A percentile compares a stretch with the other conserved stretches of the same genome.
phyloP scores from a whole-genome alignment of 2,797 vertebrate species.

The Fistularia tabacaria region DNA sequence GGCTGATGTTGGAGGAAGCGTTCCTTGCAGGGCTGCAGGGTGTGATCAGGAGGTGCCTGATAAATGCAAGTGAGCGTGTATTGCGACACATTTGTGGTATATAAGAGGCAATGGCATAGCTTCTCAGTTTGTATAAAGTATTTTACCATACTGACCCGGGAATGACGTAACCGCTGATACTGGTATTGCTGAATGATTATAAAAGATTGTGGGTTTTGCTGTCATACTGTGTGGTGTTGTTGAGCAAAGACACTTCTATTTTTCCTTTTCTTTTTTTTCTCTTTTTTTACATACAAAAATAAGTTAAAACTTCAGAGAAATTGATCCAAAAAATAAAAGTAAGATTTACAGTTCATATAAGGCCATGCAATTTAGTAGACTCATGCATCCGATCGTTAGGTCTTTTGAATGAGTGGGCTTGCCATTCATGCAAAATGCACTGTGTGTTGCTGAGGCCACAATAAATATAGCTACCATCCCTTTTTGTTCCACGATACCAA shows the following conservation, averaged over 20 bases:
- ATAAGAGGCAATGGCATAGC: conserved; percentile 71
- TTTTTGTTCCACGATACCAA: conserved; percentile 66
- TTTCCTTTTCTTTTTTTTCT: conserved; percentile 41
- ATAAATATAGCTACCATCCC: conserved; percentile 63
- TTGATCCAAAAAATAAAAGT: conserved; percentile 60
- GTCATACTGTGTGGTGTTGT: conserved; percentile 59
- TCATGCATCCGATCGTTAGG: conserved; percentile 70
- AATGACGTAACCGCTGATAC: conserved; percentile 59
- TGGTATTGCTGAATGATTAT: conserved; percentile 66
- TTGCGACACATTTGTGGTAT: conserved; percentile 72
- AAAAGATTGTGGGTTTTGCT: conserved; percentile 61
- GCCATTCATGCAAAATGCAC: conserved; percentile 73
- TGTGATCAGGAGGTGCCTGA: neutral
- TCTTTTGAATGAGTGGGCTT: conserved; percentile 67
- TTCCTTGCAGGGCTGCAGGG: too few species aligned
- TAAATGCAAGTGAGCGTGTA: conserved; percentile 13
- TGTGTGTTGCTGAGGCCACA: conserved; percentile 69
- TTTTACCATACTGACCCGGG: conserved; percentile 57
- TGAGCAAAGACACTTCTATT: conserved; percentile 59
- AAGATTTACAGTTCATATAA: conserved; percentile 70
- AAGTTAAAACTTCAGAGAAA: conserved; percentile 67
- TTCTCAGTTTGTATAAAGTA: conserved; percentile 68
- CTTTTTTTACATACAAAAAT: conserved; percentile 76
- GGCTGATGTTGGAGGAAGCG: too few species aligned
- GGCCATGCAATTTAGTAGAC: conserved; percentile 74